Base-by-base conservation (phyloP, 2,888 invertebrate species). In the Orthonychiurus folsomi region DNA sequence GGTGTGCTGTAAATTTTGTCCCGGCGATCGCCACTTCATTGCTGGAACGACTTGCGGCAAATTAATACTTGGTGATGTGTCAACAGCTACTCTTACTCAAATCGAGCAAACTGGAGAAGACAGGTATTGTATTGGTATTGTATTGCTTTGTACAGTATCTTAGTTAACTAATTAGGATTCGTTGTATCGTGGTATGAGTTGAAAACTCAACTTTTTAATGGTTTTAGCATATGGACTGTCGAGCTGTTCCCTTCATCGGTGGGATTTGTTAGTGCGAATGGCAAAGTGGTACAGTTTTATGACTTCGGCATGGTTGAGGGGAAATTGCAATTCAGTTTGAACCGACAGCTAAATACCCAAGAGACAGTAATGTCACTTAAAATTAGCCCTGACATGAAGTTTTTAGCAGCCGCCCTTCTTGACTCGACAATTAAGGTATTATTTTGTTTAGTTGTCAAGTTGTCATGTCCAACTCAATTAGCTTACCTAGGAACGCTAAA, bases 341-440 rank as follows among this genome's bases (percentile, higher is more conserved):
- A 63, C 26, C 59, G 69, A 9, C 71, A 71, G 37, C 50, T 97
- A 23, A 87, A 92, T 76, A 78, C 96, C 65, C 89, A 94, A 69
- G 95, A 97, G 74, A 84, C 85, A 54, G 89, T 95, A 15, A 78
- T 93, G 1, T 88, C 88, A 67, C 86, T 93, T 0, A 85, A 84
- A 76, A 84, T 90, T 56, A 89, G 90, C 71, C 88, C 90, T 0
- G 89, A 95, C 77, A 85, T 85, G 74, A 88, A 87, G 78, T 89
- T 92, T 74, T 78, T 99, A 24, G 93, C 94, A 0, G 91, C 89
- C 3, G 88, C 93, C 0, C 79, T 97, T 3, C 80, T 97, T 54
- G 96, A 99, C 78, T 88, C 87, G 5, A 97, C 95, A 0, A 91
- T 96, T 0, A 93, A 94, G 78, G 86, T 99, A 72, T 61, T 23